Evolutionary conservation across 2,113 vertebrate genomes (phyloP).

Genomic region (Sialia sialis): DNA sequence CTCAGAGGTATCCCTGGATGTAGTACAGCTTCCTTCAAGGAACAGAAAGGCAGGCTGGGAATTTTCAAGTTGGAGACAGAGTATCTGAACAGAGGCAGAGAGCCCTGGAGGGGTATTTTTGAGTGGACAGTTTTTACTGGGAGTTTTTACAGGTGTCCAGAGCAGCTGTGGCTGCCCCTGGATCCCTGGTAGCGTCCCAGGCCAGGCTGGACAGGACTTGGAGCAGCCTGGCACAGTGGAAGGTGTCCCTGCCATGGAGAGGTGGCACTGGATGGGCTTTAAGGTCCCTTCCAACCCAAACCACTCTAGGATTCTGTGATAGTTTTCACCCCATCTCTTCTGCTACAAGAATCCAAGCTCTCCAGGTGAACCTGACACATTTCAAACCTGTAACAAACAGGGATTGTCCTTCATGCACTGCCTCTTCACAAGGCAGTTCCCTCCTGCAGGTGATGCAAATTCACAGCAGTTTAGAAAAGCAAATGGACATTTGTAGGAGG

Average conservation of each 20-base stretch:
- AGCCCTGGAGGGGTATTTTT: not conserved
- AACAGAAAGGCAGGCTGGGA: rapidly evolving
- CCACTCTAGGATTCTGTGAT: not conserved
- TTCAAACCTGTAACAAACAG: not conserved
- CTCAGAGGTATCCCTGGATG: not conserved
- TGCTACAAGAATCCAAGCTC: not conserved
- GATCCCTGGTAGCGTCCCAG: not conserved
- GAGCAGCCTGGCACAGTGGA: not conserved
- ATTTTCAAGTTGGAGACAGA: not conserved
- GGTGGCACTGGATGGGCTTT: rapidly evolving
- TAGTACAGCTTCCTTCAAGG: not conserved
- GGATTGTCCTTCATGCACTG: not conserved
- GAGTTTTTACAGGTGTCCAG: not conserved
- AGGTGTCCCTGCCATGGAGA: not conserved
- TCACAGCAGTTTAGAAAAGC: not conserved
- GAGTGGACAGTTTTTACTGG: not conserved
- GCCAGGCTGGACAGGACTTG: not conserved
- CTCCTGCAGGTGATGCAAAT: not conserved
- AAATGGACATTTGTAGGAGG: not conserved
- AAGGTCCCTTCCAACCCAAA: not conserved
- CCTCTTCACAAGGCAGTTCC: not conserved
- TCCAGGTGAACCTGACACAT: not conserved
- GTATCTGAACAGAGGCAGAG: not conserved
- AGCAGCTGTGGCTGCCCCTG: not conserved
- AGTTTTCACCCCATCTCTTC: not conserved